Evolutionary conservation across 2,113 vertebrate genomes (phyloP).

Genomic region (Bostrychus sinensis): DNA sequence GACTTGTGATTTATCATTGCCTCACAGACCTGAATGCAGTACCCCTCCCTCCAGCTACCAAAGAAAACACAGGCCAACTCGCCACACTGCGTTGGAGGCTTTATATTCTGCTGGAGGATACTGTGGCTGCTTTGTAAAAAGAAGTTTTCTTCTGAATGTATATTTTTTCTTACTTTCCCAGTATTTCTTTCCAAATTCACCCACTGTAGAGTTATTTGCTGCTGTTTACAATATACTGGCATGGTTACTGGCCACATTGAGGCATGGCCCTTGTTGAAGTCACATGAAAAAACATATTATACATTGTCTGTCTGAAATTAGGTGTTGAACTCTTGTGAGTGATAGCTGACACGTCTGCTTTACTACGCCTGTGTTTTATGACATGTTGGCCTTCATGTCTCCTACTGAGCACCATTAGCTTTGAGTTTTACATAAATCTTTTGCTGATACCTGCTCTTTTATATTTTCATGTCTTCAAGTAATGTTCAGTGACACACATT

Average conservation of each 20-base stretch:
- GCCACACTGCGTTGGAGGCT: conserved; percentile 31
- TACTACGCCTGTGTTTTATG: not conserved
- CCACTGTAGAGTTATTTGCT: no score
- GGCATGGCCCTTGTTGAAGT: no score
- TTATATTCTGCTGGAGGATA: not conserved
- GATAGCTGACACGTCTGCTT: not conserved
- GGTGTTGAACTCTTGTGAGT: not conserved
- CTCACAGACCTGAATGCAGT: conserved; percentile 59
- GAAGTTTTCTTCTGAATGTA: not conserved
- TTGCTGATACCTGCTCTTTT: not conserved
- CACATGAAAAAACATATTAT: no score
- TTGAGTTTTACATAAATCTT: not conserved
- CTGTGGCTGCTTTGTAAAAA: not conserved
- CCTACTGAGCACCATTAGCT: not conserved
- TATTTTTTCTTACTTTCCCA: no score
- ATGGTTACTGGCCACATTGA: no score
- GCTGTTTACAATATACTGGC: no score
- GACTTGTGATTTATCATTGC: conserved; percentile 69
- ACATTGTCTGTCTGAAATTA: no score
- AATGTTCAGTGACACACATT: not conserved
- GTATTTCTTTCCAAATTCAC: no score
- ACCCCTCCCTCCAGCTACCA: conserved; percentile 56
- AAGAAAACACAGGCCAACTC: conserved; percentile 51
- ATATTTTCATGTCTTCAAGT: not conserved
- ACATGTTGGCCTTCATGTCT: not conserved